Evolutionary conservation across 2,888 invertebrate species (phyloP).

Genomic region (Seira sanloemensis): DNA sequence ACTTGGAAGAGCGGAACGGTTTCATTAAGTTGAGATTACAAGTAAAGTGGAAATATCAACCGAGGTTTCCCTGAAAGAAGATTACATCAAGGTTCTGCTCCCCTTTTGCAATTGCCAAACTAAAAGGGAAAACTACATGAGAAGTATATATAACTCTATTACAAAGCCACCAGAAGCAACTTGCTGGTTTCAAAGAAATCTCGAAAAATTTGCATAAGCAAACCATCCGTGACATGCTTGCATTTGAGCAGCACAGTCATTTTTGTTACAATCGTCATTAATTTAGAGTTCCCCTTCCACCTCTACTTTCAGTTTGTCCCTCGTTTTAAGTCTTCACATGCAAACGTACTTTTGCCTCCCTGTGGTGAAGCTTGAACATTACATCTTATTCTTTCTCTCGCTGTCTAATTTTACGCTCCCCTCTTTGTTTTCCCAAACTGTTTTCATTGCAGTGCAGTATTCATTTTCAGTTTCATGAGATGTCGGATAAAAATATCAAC

Average conservation of each 20-base stretch:
- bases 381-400: constrained; percentile 41
- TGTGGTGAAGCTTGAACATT: constrained; percentile 7
- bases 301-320: background rate
- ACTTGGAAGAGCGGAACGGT: background rate
- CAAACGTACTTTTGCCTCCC: background rate
- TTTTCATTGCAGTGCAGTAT: constrained; percentile 9
- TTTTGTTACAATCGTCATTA: constrained; percentile 54
- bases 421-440: constrained; percentile 42
- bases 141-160: background rate
- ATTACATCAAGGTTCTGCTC: background rate
- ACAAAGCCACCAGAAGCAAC: constrained; percentile 26
- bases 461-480: constrained; percentile 35
- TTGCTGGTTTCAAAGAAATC: background rate
- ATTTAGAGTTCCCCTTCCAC: constrained; percentile 36
- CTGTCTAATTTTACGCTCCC: background rate
- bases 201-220: constrained; percentile 55
- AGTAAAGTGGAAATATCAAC: background rate
- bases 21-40: background rate
- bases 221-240: constrained; percentile 57
- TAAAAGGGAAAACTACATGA: background rate
- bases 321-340: background rate
- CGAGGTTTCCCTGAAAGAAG: too few species aligned
- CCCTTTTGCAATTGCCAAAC: background rate
- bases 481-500: constrained; percentile 37
- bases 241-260: constrained; percentile 26